phyloP scores from a whole-genome alignment of 2,113 vertebrate genomes.

The Ctenomys sociabilis region DNA sequence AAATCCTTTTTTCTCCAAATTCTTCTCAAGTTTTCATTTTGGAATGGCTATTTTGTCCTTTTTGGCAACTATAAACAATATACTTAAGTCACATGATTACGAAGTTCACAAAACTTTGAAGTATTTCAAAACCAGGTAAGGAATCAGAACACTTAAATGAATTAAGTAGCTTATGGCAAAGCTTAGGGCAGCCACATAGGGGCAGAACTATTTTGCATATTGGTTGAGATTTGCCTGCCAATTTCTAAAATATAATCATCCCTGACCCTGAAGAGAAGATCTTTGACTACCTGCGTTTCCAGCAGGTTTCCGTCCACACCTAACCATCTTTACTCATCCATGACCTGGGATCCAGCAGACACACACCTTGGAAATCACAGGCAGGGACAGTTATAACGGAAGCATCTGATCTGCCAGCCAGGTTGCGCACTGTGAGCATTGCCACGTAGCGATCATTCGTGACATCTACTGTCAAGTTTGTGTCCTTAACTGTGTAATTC shows the following conservation, averaged over 20 bases:
- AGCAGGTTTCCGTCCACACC: background rate
- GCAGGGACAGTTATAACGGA: conserved; percentile 85
- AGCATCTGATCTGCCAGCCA: conserved; percentile 86
- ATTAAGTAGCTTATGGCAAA: background rate
- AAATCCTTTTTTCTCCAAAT: background rate
- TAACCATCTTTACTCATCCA: background rate
- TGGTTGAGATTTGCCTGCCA: background rate
- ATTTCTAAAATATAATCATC: background rate
- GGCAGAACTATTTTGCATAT: background rate
- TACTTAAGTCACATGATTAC: background rate
- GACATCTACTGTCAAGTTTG: conserved; percentile 78
- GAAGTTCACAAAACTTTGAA: background rate
- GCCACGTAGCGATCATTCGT: conserved; percentile 77
- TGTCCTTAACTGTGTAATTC: conserved; percentile 77
- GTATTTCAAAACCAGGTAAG: background rate
- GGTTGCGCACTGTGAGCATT: conserved; percentile 87
- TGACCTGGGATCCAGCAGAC: background rate
- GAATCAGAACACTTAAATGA: background rate
- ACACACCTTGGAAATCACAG: conserved; percentile 84
- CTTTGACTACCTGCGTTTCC: background rate
- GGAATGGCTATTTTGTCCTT: background rate
- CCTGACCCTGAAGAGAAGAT: background rate
- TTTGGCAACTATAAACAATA: conserved; percentile 27
- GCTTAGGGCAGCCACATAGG: background rate
- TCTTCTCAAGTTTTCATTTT: conserved; percentile 15